These are phyloP conservation scores for Zaprionus capensis DNA, from an alignment of 1,140 invertebrate genomes.

Conservation along the genomic window DNA sequence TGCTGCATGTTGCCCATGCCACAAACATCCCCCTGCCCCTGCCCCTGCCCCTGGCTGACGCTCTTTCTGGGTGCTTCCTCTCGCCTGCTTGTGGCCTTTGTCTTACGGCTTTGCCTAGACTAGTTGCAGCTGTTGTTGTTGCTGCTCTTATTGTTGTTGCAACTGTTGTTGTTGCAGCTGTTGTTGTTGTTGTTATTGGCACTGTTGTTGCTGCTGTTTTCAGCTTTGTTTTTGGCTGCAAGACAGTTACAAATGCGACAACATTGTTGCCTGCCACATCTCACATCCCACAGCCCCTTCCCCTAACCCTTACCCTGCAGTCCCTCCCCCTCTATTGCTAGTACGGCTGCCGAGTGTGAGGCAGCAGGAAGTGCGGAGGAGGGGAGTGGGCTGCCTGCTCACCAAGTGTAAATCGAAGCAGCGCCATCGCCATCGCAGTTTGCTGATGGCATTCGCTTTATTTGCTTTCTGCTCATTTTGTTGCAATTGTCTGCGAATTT, in stretches of 20 bases:
- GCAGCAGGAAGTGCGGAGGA: neutral
- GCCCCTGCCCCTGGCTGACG: neutral
- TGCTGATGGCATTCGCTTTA: conserved; percentile 77
- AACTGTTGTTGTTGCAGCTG: conserved; percentile 3
- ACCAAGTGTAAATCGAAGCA: conserved; percentile 63
- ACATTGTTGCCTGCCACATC: conserved; percentile 66
- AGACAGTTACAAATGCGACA: conserved; percentile 81
- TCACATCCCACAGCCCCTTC: neutral
- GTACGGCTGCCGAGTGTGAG: conserved; percentile 48
- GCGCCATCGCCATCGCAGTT: conserved; percentile 52
- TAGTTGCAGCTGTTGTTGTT: conserved; percentile 7
- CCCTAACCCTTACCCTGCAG: neutral
- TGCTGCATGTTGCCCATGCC: conserved; percentile 44
- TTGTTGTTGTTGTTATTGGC: neutral
- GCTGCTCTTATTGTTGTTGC: neutral
- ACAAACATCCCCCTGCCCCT: conserved; percentile 10
- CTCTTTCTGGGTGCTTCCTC: neutral
- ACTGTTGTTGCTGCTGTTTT: conserved; percentile 21
- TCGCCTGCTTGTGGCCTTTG: conserved; percentile 42
- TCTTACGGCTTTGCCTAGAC: conserved; percentile 27
- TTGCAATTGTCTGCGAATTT: conserved; percentile 80
- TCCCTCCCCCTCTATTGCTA: conserved; percentile 42
- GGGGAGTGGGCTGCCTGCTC: neutral
- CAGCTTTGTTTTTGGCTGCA: conserved; percentile 59
- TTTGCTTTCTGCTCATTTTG: conserved; percentile 62